phyloP scores from a whole-genome alignment of 2,797 vertebrate species.

The Amphiprion clarkii region DNA sequence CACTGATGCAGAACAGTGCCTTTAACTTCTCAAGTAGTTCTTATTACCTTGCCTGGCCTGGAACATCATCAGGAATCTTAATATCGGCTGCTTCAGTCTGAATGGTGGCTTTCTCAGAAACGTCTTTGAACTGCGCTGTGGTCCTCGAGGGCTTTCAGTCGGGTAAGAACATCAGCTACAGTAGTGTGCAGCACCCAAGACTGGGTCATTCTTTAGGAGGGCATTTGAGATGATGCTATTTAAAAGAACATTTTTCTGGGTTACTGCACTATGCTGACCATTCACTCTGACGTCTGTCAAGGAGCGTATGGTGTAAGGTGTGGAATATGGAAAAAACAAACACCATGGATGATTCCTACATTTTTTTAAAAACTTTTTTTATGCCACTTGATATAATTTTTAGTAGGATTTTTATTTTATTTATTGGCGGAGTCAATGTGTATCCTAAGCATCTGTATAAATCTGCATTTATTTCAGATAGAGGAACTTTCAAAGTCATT shows the following conservation, averaged over 20 bases:
- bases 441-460: background rate
- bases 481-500: background rate
- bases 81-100: conserved; percentile 48
- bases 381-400: conserved; percentile 7
- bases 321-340: background rate
- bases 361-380: background rate
- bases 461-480: background rate
- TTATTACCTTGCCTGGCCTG: conserved; percentile 9
- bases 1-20: conserved; percentile 39
- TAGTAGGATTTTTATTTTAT: background rate
- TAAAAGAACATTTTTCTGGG: conserved; percentile 25
- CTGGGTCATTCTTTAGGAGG: conserved; percentile 37
- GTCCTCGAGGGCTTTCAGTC: conserved; percentile 36
- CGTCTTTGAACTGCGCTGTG: conserved; percentile 44
- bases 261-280: background rate
- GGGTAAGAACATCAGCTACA: conserved; percentile 42
- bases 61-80: conserved; percentile 57
- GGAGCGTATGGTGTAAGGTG: background rate
- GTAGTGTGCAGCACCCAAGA: conserved; percentile 20
- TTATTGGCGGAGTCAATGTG: conserved; percentile 8
- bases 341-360: conserved; percentile 4
- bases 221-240: conserved; percentile 42
- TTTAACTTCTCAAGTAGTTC: conserved; percentile 51
- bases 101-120: conserved; percentile 34
- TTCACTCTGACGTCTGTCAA: background rate